A percentile compares a stretch with the other conserved stretches of the same genome.
These are phyloP conservation scores for Lucilia sericata DNA, from an alignment of 1,140 invertebrate genomes.

Conservation along the genomic window DNA sequence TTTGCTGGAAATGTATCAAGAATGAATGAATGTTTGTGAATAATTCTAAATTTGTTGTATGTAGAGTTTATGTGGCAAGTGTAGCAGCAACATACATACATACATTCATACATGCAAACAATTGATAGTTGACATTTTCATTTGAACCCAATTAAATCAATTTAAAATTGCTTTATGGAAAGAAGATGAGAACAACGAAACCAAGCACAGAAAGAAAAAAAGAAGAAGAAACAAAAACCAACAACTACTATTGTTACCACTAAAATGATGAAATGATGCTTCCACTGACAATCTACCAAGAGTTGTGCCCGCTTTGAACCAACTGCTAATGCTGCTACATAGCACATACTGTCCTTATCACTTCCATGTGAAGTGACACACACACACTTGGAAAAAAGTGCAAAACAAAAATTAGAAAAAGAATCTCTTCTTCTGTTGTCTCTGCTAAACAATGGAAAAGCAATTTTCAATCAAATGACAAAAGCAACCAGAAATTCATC, in stretches of 20 bases:
- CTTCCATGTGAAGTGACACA: background rate
- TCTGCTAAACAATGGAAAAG: constrained; percentile 6
- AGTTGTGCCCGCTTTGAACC: too few relatives aligned
- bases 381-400: background rate
- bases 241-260: constrained; percentile 11
- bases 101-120: background rate
- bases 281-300: background rate
- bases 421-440: background rate
- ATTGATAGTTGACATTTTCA: constrained; percentile 42
- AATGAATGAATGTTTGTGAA: background rate
- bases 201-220: background rate
- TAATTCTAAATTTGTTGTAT: background rate
- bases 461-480: constrained; percentile 40
- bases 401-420: background rate
- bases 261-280: constrained; percentile 37
- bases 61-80: background rate
- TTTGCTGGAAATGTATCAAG: background rate
- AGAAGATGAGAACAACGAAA: background rate
- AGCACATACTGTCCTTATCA: background rate
- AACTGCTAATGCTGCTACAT: too few relatives aligned
- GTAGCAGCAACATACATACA: too few relatives aligned
- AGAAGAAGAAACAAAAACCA: background rate
- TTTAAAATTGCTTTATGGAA: constrained; percentile 42
- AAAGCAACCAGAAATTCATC: constrained; percentile 41
- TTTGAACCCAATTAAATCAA: constrained; percentile 45